These are phyloP conservation scores for Exocentrus adspersus DNA, from an alignment of 2,888 invertebrate genomes.

Conservation along the genomic window DNA sequence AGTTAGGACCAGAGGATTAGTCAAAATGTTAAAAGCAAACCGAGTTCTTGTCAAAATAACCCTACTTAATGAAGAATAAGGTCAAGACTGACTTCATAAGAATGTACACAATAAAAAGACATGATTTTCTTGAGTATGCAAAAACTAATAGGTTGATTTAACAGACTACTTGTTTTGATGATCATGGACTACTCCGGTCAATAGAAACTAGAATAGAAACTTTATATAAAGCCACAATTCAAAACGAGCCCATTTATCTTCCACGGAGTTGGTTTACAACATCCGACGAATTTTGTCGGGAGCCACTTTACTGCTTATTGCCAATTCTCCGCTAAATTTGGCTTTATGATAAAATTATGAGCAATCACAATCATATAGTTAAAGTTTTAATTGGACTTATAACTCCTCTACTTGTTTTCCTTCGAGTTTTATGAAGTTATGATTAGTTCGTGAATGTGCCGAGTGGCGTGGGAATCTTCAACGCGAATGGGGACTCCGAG, in stretches of 20 bases:
- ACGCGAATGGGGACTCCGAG: not conserved
- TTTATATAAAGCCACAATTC: too few relatives aligned
- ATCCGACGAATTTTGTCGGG: not conserved
- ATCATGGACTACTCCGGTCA: too few relatives aligned
- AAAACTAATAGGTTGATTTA: too few relatives aligned
- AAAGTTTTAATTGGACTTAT: slow-evolving; percentile 43
- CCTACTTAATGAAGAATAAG: too few relatives aligned
- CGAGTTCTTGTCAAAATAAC: too few relatives aligned
- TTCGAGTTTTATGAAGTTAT: slow-evolving; percentile 40
- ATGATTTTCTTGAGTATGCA: too few relatives aligned
- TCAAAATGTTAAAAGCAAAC: too few relatives aligned
- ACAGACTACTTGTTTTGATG: too few relatives aligned
- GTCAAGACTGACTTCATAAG: too few relatives aligned
- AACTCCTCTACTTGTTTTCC: slow-evolving; percentile 34
- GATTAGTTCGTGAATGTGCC: slow-evolving; percentile 34
- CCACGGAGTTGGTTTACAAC: not conserved
- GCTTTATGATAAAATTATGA: slow-evolving; percentile 46
- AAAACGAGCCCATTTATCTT: slow-evolving; percentile 2
- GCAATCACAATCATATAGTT: slow-evolving; percentile 44
- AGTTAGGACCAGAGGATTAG: too few relatives aligned
- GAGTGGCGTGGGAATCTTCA: not conserved
- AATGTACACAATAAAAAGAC: too few relatives aligned
- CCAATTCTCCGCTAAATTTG: slow-evolving; percentile 44
- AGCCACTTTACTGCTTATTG: slow-evolving; percentile 45
- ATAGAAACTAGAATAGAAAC: too few relatives aligned